Conservation (phyloP, 2,113 vertebrate genomes). For the Syngnathus scovelli region DNA sequence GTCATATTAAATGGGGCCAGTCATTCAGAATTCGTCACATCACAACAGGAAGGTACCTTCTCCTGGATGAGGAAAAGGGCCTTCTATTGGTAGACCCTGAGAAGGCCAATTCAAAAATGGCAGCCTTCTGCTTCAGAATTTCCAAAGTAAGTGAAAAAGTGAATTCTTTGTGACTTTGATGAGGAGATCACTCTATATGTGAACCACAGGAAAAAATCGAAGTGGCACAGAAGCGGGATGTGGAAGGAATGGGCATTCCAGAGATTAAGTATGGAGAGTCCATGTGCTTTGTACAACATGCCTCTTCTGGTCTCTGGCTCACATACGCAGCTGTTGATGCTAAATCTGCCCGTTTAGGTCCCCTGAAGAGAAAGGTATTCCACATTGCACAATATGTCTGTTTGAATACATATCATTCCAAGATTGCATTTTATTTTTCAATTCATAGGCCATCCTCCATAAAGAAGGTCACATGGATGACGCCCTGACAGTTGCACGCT, state of each 20-base stretch:
- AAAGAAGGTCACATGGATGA: conserved; percentile 94
- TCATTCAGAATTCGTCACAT: conserved; percentile 85
- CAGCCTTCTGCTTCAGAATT: conserved; percentile 85
- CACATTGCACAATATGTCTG: not conserved
- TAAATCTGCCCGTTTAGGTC: conserved; percentile 82
- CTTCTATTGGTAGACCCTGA: conserved; percentile 81
- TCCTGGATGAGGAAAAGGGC: conserved; percentile 83
- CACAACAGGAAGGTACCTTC: conserved; percentile 84
- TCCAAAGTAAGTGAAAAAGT: conserved; percentile 75
- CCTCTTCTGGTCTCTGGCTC: conserved; percentile 81
- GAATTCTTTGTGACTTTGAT: not conserved
- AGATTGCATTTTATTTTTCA: not conserved
- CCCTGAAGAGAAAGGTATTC: conserved; percentile 83
- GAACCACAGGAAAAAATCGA: conserved; percentile 84
- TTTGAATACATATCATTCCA: not conserved
- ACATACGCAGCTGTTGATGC: conserved; percentile 85
- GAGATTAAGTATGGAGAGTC: conserved; percentile 94
- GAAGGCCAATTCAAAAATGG: conserved; percentile 81
- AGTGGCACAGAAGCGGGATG: conserved; percentile 79
- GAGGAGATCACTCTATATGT: not conserved
- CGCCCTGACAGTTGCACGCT: conserved; percentile 81
- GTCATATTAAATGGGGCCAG: conserved; percentile 90
- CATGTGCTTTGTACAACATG: conserved; percentile 87
- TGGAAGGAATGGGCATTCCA: conserved; percentile 88
- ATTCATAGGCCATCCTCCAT: conserved; percentile 82